These are phyloP conservation scores for Malurus splendens DNA, from an alignment of 2,797 vertebrate genomes.

Conservation along the genomic window DNA sequence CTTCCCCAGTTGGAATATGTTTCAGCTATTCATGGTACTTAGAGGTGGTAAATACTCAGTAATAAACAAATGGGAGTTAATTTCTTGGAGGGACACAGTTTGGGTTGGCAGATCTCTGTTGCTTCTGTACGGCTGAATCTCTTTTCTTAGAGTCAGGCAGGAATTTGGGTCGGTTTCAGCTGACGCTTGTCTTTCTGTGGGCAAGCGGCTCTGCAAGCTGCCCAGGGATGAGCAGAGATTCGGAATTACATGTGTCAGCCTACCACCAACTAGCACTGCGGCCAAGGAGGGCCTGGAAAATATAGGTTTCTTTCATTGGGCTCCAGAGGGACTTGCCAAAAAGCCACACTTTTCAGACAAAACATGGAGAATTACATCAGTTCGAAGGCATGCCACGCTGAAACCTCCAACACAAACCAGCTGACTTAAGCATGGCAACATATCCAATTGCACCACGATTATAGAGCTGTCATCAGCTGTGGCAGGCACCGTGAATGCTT, in stretches of 20 bases:
- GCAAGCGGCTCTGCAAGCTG: neutral
- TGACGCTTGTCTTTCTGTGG: neutral
- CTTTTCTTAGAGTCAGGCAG: neutral
- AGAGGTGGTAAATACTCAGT: neutral
- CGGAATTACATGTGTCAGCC: neutral
- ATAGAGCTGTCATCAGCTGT: slow-evolving; percentile 33
- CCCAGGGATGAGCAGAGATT: neutral
- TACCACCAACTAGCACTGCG: neutral
- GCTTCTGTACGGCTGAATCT: neutral
- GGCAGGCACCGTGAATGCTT: neutral
- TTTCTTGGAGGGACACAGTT: neutral
- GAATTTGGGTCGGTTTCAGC: neutral
- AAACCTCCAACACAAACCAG: slow-evolving; percentile 30
- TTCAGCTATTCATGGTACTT: neutral
- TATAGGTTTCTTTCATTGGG: neutral
- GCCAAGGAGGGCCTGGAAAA: slow-evolving; percentile 8
- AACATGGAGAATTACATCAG: slow-evolving; percentile 33
- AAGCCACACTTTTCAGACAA: slow-evolving; percentile 6
- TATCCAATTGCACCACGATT: neutral
- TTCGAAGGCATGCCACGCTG: neutral
- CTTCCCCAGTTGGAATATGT: neutral
- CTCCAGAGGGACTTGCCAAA: slow-evolving; percentile 11
- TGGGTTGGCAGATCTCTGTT: neutral
- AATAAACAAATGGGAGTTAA: slow-evolving; percentile 1
- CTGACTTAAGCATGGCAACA: neutral